Conservation (phyloP, 1,140 invertebrate species). For the Danaus melanippus region DNA sequence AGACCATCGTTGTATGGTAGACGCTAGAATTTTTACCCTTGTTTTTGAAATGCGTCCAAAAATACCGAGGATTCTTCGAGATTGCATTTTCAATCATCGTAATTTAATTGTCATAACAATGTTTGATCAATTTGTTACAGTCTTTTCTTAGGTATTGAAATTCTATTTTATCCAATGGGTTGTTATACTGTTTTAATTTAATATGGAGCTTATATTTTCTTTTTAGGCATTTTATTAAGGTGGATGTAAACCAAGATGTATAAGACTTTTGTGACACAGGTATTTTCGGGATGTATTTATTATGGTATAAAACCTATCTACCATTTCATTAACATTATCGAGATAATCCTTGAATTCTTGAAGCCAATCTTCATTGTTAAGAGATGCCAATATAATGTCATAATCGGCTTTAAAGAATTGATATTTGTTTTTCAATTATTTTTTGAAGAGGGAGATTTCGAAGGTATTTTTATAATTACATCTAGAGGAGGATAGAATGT, state of each 20-base stretch:
- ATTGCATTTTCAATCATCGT: conserved; percentile 4
- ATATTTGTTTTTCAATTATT: conserved; percentile 5
- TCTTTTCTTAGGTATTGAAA: too few species aligned
- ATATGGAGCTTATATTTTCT: conserved; percentile 11
- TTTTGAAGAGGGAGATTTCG: too few species aligned
- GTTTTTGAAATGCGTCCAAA: conserved; percentile 11
- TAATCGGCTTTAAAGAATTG: conserved; percentile 16
- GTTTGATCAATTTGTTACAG: conserved; percentile 9
- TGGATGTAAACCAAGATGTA: conserved; percentile 11
- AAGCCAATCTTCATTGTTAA: conserved; percentile 9
- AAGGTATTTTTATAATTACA: conserved; percentile 5
- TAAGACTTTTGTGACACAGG: too few species aligned
- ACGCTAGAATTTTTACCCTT: conserved; percentile 4
- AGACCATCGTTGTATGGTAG: conserved; percentile 7
- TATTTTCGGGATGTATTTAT: conserved; percentile 11
- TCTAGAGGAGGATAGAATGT: conserved; percentile 7
- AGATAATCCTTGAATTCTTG: conserved; percentile 7
- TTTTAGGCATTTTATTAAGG: conserved; percentile 4
- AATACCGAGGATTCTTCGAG: conserved; percentile 8
- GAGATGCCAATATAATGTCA: conserved; percentile 3
- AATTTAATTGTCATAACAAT: conserved; percentile 10
- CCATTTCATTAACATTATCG: conserved; percentile 11
- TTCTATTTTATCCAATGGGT: too few species aligned
- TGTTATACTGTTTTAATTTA: conserved; percentile 16
- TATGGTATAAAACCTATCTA: conserved; percentile 5